These are phyloP conservation scores for Scalopus aquaticus DNA, from an alignment of 2,113 vertebrate genomes.

Conservation along the genomic window DNA sequence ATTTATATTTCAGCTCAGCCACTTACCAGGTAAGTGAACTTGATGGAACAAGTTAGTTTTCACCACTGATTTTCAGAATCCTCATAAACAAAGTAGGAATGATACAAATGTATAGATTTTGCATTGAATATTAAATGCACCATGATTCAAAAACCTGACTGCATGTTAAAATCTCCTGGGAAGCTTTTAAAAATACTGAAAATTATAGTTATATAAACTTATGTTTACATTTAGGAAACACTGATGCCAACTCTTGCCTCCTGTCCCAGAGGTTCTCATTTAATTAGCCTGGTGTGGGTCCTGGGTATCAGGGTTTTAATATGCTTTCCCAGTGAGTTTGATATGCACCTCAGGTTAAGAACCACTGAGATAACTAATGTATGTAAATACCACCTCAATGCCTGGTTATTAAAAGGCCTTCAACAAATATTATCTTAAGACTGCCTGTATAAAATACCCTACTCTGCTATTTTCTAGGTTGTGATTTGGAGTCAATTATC, in stretches of 20 bases:
- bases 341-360: neutral
- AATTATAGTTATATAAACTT: neutral
- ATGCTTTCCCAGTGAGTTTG: neutral
- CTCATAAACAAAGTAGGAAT: slow-evolving; percentile 61
- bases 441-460: neutral
- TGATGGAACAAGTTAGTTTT: neutral
- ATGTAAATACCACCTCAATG: slow-evolving; percentile 4
- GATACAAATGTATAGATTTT: slow-evolving; percentile 61
- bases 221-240: neutral
- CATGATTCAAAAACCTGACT: slow-evolving; percentile 22
- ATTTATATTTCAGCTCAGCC: neutral
- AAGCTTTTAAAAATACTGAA: slow-evolving; percentile 24
- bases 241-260: neutral
- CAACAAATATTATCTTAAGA: slow-evolving; percentile 12
- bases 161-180: slow-evolving; percentile 21
- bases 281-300: neutral
- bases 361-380: slow-evolving; percentile 12
- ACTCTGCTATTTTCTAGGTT: neutral
- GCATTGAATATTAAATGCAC: slow-evolving; percentile 44
- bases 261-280: neutral
- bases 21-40: slow-evolving; percentile 42
- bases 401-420: neutral
- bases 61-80: neutral
- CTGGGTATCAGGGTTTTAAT: neutral
- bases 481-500: neutral